Evolutionary conservation across 2,888 invertebrate species (phyloP).

Genomic region (Invenusta paracnida): DNA sequence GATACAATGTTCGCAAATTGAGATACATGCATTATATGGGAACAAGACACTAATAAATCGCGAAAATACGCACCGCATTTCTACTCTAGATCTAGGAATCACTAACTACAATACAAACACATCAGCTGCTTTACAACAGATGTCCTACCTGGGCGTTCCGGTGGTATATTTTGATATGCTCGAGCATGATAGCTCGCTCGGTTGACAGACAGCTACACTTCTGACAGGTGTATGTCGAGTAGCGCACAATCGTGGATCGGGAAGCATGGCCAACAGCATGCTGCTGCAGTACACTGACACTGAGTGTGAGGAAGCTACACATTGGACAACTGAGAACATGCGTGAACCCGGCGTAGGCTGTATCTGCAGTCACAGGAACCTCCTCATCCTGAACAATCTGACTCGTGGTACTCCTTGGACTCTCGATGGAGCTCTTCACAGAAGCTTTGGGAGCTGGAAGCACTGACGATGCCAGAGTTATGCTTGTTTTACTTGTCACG

Average conservation of each 20-base stretch:
- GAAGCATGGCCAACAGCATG: conserved; percentile 28
- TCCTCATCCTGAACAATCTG: conserved; percentile 15
- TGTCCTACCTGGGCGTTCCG: conserved; percentile 23
- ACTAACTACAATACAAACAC: too few relatives aligned
- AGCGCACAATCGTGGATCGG: not conserved
- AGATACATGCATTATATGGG: too few relatives aligned
- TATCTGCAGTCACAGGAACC: not conserved
- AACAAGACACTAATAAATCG: too few relatives aligned
- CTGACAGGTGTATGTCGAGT: conserved; percentile 37
- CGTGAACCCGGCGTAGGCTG: conserved; percentile 12
- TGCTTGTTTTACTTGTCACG: too few relatives aligned
- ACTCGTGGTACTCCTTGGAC: not conserved
- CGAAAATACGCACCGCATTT: too few relatives aligned
- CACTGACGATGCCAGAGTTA: not conserved
- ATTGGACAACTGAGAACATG: conserved; percentile 35
- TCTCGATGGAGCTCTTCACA: not conserved
- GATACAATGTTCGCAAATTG: too few relatives aligned
- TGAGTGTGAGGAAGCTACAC: conserved; percentile 34
- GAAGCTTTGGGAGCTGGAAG: not conserved
- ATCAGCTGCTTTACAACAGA: too few relatives aligned
- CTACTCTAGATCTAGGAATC: too few relatives aligned
- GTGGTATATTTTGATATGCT: conserved; percentile 41
- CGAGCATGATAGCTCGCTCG: conserved; percentile 38
- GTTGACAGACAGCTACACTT: conserved; percentile 39
- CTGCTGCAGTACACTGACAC: conserved; percentile 32